Conservation (phyloP, 2,888 invertebrate species). For the Phalangium opilio region DNA sequence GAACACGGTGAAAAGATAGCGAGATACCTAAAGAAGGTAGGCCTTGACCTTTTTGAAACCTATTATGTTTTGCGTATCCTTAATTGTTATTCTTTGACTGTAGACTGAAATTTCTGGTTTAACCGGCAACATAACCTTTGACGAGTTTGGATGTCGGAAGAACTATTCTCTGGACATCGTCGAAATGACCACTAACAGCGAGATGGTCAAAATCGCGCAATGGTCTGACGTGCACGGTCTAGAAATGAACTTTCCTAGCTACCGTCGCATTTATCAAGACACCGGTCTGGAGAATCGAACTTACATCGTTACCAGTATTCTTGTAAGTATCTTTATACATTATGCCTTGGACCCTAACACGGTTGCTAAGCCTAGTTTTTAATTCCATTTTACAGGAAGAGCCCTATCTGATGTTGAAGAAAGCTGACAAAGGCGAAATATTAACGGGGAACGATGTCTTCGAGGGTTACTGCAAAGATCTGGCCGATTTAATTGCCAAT, state of each 20-base stretch:
- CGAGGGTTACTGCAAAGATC: constrained; percentile 82
- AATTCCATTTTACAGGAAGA: constrained; percentile 47
- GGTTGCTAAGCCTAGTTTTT: background rate
- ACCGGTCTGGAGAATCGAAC: constrained; percentile 62
- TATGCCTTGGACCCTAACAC: too few species aligned
- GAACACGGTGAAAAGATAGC: constrained; percentile 85
- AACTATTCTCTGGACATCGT: constrained; percentile 81
- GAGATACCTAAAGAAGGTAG: constrained; percentile 61
- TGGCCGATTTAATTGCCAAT: constrained; percentile 63
- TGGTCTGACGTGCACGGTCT: constrained; percentile 71
- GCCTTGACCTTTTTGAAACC: too few species aligned
- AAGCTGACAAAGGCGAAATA: constrained; percentile 44
- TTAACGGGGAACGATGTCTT: constrained; percentile 57
- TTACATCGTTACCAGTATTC: constrained; percentile 67
- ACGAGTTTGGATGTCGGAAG: constrained; percentile 70
- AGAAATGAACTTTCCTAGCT: constrained; percentile 55
- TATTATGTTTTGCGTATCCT: too few species aligned
- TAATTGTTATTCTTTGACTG: too few species aligned
- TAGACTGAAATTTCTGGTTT: constrained; percentile 78
- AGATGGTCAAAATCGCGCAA: constrained; percentile 72
- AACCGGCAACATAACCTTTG: constrained; percentile 79
- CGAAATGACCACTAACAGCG: constrained; percentile 84
- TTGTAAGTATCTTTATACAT: constrained; percentile 39
- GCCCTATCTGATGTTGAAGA: constrained; percentile 66
- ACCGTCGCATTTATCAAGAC: constrained; percentile 48